Base-by-base conservation (phyloP, 2,888 invertebrate species). In the Eulithis prunata region DNA sequence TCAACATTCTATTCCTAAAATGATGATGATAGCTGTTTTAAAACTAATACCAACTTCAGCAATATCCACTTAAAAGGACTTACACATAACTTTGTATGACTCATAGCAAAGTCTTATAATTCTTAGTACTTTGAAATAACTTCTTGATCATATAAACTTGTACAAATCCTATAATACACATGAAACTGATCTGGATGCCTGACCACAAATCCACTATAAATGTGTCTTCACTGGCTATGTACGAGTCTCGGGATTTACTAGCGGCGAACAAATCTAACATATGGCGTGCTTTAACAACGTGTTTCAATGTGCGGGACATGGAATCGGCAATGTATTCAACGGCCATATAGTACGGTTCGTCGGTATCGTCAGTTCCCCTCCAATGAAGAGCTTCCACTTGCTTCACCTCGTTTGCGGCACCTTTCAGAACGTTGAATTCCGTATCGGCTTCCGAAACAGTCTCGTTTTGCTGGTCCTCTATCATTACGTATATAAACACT, bases 181-280 rank as follows among this genome's bases (percentile, higher is more conserved):
- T 96, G 28, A 96, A 93, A 38, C 90, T 79, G 47, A 97, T 94
- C 80, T 97, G 97, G 36, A 97, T 84, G 54, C 95, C 83, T 0
- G 97, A 97, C 95, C 97, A 97, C 58, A 94, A 89, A 78, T 97
- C 97, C 0, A 98, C 97, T 71, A 96, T 95, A 70, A 95, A 95
- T 77, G 95, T 97, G 80, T 97, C 97, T 74, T 96, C 95, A 78
- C 96, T 96, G 10, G 96, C 97, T 4, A 96, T 79, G 82, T 97
- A 96, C 59, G 96, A 94, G 84, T 98, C 98, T n/a, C 97, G 90
- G 0, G 97, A 95, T 85, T 97, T 97, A 66, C 94, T 94, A 0
- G 96, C 96, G 59, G 96, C 94, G 67, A 97, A 91, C 66, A 94
- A 79, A 74, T 96, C 96, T 77, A 96, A 94, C 67, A 95, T 80